A percentile compares a stretch with the other conserved stretches of the same genome.
phyloP scores from a whole-genome alignment of 2,113 vertebrate genomes.

The Tautogolabrus adspersus region DNA sequence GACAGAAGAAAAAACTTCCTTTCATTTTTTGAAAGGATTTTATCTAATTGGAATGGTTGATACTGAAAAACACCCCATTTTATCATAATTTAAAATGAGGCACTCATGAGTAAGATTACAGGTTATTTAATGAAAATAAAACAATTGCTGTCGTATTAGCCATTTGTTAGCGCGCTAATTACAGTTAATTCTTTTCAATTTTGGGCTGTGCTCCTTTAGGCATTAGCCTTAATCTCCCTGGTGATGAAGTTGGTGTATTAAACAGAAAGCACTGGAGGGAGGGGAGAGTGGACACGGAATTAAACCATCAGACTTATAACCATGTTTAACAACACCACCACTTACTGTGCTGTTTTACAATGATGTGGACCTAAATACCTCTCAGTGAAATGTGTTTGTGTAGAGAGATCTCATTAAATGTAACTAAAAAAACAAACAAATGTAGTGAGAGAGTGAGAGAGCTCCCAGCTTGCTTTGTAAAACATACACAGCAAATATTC shows the following conservation, averaged over 20 bases:
- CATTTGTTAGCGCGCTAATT: constrained; percentile 84
- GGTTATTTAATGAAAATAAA: constrained; percentile 78
- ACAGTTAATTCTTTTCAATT: constrained; percentile 84
- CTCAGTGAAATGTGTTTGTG: constrained; percentile 22
- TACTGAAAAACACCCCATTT: constrained; percentile 40
- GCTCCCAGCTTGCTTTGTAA: background rate
- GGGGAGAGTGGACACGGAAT: constrained; percentile 70
- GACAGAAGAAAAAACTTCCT: constrained; percentile 48
- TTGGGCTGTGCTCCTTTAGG: constrained; percentile 79
- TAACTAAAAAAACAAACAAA: constrained; percentile 16
- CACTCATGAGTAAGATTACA: constrained; percentile 74
- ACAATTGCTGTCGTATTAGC: constrained; percentile 80
- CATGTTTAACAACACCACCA: constrained; percentile 54
- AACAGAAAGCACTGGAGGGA: constrained; percentile 63
- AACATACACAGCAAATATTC: too few relatives aligned
- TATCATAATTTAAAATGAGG: constrained; percentile 57
- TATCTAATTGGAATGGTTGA: constrained; percentile 57
- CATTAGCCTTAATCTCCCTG: constrained; percentile 82
- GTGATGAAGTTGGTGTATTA: constrained; percentile 79
- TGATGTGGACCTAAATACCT: constrained; percentile 31
- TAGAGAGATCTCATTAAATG: constrained; percentile 11
- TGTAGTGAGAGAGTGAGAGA: background rate
- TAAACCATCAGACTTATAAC: constrained; percentile 64
- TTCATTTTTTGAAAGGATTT: constrained; percentile 56
- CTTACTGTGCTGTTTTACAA: constrained; percentile 41